Evolutionary conservation across 2,888 invertebrate species (phyloP), one percentile per base, ranked within the genome.

Genomic region (Monopis laevigella): DNA sequence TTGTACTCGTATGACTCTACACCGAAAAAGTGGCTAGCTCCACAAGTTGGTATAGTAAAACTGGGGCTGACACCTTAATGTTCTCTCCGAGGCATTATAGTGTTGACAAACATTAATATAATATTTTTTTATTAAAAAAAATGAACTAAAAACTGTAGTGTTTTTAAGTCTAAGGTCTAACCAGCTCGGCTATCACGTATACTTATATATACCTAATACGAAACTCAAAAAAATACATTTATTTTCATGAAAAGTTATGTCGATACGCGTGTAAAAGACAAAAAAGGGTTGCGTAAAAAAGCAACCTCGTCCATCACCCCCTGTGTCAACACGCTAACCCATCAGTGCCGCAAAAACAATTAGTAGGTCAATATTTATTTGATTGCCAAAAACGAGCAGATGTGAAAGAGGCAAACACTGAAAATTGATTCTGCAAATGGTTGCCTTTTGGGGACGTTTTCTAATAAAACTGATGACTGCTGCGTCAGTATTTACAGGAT

Each of bases 341-440:
- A 60, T 69, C 68, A 64, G 69, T 65, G 68, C 70, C 69, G 64
- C 69, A 74, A 74, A 74, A 75, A 74, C 71, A 78, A 78, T 78
- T 73, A 74, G 69, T 70, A 69, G 65, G 68, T 70, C 73, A 72
- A 77, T 77, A 72, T 75, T 73, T 73, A 73, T 77, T 72, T 72
- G 69, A 74, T 74, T 66, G 59, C 63, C 54, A 29, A 14, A 32
- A 36, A 36, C 19, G 21, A 13, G 36, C 21, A 36, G 21, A 36
- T 36, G 21, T 36, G 21, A 11, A 10, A n/a, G 19, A 21, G n/a
- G n/a, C 21, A 17, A 34, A 7, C 6, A 24, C 6, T 10, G 34
- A 36, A 21, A 36, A 36, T 36, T 3, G 36, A 36, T 36, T 21
- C 21, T 16, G 21, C 36, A 36, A 36, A 36, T 36, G 36, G 36